phyloP scores from a whole-genome alignment of 1,140 invertebrate species.

The Drosophila simulans region DNA sequence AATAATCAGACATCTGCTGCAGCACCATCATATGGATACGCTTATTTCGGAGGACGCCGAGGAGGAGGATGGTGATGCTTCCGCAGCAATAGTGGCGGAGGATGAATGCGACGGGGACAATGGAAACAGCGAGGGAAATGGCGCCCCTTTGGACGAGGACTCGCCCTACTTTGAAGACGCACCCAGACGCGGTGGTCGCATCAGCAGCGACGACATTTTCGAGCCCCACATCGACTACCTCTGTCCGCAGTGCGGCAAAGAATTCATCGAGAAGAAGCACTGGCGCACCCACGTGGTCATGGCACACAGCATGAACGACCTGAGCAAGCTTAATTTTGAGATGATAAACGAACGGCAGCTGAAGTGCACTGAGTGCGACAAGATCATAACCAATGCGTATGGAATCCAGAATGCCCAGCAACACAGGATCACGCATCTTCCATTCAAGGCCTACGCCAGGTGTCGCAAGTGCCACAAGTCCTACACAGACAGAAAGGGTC shows the following conservation, averaged over 20 bases:
- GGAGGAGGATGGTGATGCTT: constrained; percentile 8
- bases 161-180: constrained; percentile 52
- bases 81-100: not conserved
- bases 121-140: constrained; percentile 22
- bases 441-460: constrained; percentile 71
- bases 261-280: constrained; percentile 77
- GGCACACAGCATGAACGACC: constrained; percentile 69
- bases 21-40: constrained; percentile 63
- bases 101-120: constrained; percentile 49
- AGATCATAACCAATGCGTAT: constrained; percentile 80
- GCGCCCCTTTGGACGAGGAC: constrained; percentile 47
- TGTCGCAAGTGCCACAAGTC: constrained; percentile 76
- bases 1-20: constrained; percentile 59
- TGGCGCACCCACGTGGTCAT: constrained; percentile 77
- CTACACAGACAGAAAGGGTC: constrained; percentile 77
- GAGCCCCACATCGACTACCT: constrained; percentile 79
- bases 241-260: constrained; percentile 75
- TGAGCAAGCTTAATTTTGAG: constrained; percentile 70
- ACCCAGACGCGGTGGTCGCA: constrained; percentile 61
- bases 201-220: constrained; percentile 64
- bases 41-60: constrained; percentile 32
- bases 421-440: constrained; percentile 76
- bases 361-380: constrained; percentile 73
- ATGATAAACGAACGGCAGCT: constrained; percentile 71
- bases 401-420: constrained; percentile 82